Base-by-base conservation (phyloP, 1,140 invertebrate genomes). In the Heliothis virescens region DNA sequence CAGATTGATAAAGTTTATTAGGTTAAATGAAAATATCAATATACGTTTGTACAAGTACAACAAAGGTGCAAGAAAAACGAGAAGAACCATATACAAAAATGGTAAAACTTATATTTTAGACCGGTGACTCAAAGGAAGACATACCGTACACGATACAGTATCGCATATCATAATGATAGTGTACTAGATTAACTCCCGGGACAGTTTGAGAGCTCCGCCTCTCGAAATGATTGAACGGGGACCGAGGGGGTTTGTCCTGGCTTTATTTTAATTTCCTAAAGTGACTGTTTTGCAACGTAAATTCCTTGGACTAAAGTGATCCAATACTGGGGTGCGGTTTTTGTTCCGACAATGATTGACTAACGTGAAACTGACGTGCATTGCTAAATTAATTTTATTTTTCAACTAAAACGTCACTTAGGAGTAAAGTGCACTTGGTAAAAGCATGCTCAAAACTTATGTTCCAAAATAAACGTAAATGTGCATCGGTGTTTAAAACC, bases 231-330 rank as follows among this genome's bases (percentile, higher is more conserved):
- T 94, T 94, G 91, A 94, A 89, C 88, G 82, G 91, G 92, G 93
- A 94, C 91, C 88, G 87, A 89, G 90, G 89, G 89, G 89, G 86
- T 90, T 92, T 89, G 87, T 89, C 86, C 84, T 85, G 85, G 89
- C 88, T 92, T 92, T 90, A 93, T 94, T 94, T 94, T 94, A 94
- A 94, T 94, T 94, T 94, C 87, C 86, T 90, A 90, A 94, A 94
- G 93, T 94, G 91, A 89, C 88, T 90, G 88, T 90, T 92, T 92
- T 91, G 90, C 89, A 90, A 92, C 87, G 83, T 91, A 89, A 87
- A 87, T 83, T 87, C 82, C 84, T 87, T 86, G 86, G 85, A 82
- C 86, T 83, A 90, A 85, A 88, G 84, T 85, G 84, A 79, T 82
- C 83, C 84, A 83, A 78, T 85, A 83, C 86, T 85, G 83, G 83